A percentile compares a stretch with the other conserved stretches of the same genome.
These are phyloP conservation scores for Campaea margaritaria DNA, from an alignment of 2,888 invertebrate genomes.

Conservation along the genomic window DNA sequence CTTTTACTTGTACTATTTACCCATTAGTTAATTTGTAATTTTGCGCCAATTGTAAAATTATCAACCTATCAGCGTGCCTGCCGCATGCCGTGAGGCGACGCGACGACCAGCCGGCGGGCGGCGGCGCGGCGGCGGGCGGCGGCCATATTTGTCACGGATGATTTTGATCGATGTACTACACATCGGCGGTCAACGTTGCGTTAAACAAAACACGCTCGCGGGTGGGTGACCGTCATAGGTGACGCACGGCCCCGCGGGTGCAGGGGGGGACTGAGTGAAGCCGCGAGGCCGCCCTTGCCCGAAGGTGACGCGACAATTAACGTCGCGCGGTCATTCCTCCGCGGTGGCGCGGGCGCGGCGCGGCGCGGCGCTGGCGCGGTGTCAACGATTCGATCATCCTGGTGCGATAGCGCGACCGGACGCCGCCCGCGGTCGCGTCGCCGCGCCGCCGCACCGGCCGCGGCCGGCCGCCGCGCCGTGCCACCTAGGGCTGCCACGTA, in stretches of 20 bases:
- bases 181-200: slow-evolving; percentile 29
- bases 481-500: slow-evolving; percentile 37
- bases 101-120: too few species aligned
- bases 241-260: slow-evolving; percentile 51
- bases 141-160: slow-evolving; percentile 38
- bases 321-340: slow-evolving; percentile 79
- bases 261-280: slow-evolving; percentile 46
- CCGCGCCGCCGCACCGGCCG: slow-evolving; percentile 63
- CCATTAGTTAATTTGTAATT: too few species aligned
- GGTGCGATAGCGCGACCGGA: slow-evolving; percentile 70
- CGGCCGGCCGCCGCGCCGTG: slow-evolving; percentile 48
- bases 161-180: slow-evolving; percentile 35
- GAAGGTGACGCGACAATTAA: slow-evolving; percentile 83
- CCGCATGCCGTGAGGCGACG: too few species aligned
- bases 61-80: not conserved
- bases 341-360: slow-evolving; percentile 42
- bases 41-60: not conserved
- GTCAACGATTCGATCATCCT: slow-evolving; percentile 82
- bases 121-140: too few species aligned
- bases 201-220: slow-evolving; percentile 57
- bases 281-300: slow-evolving; percentile 72
- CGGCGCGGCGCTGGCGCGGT: slow-evolving; percentile 66
- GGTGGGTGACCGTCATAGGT: slow-evolving; percentile 63
- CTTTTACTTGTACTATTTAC: too few species aligned
- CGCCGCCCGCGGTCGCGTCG: slow-evolving; percentile 61